Evolutionary conservation across 1,140 invertebrate genomes (phyloP).

Genomic region (Drosophila oshimai): DNA sequence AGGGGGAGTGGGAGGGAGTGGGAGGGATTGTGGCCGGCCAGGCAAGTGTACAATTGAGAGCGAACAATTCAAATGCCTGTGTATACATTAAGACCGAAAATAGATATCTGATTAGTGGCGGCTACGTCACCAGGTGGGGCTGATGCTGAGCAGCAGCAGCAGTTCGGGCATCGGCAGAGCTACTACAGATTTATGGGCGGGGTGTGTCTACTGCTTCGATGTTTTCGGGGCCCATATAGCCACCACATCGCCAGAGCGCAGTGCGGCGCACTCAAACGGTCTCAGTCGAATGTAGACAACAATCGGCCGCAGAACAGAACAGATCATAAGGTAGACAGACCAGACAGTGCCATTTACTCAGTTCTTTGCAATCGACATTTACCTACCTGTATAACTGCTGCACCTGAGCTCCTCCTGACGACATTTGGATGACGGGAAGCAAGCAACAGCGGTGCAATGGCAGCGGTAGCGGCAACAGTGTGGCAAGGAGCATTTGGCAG

Average conservation of each 20-base stretch:
- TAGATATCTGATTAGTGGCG: constrained; percentile 72
- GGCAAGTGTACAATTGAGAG: constrained; percentile 62
- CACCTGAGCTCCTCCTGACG: constrained; percentile 7
- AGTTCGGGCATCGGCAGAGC: constrained; percentile 6
- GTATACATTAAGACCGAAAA: constrained; percentile 67
- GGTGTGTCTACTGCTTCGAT: constrained; percentile 44
- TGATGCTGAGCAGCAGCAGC: constrained; percentile 12
- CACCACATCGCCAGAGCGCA: constrained; percentile 44
- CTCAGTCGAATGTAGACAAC: constrained; percentile 66
- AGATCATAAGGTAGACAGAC: constrained; percentile 59
- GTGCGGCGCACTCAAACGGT: constrained; percentile 58
- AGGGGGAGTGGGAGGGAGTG: background rate
- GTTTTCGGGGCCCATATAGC: constrained; percentile 45
- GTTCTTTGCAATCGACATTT: constrained; percentile 22
- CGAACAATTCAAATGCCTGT: constrained; percentile 59
- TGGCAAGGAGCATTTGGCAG: constrained; percentile 41
- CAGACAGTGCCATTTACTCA: constrained; percentile 5
- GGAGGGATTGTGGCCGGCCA: constrained; percentile 8
- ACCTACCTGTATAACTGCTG: constrained; percentile 38
- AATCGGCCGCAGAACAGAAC: constrained; percentile 45
- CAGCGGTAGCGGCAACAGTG: constrained; percentile 19
- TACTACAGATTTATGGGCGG: constrained; percentile 41
- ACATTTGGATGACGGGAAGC: constrained; percentile 18
- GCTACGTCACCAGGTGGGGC: constrained; percentile 75
- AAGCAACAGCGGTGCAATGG: constrained; percentile 38